A percentile compares a stretch with the other conserved stretches of the same genome.
phyloP scores from a whole-genome alignment of 1,140 invertebrate species.

The Neodiprion pinetum region DNA sequence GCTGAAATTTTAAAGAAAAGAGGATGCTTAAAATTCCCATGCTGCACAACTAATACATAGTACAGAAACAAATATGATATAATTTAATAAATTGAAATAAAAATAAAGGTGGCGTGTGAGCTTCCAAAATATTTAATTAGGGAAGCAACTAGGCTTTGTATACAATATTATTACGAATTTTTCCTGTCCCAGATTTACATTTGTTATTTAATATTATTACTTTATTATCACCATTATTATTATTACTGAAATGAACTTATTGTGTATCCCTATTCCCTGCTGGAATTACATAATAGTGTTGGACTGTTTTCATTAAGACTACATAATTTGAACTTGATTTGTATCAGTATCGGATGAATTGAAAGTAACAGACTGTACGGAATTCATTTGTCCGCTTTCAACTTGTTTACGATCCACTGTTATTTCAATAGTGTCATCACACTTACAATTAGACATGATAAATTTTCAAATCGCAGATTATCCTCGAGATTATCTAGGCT shows the following conservation, averaged over 20 bases:
- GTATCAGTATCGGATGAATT: slow-evolving; percentile 1
- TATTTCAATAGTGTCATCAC: slow-evolving; percentile 9
- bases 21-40: slow-evolving; percentile 15
- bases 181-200: slow-evolving; percentile 29
- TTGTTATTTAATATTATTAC: slow-evolving; percentile 33
- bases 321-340: no score
- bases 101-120: slow-evolving; percentile 23
- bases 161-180: slow-evolving; percentile 30
- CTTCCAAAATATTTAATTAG: slow-evolving; percentile 35
- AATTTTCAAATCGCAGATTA: slow-evolving; percentile 9
- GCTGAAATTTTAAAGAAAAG: not conserved
- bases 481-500: not conserved
- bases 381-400: slow-evolving; percentile 27
- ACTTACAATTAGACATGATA: not conserved
- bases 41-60: slow-evolving; percentile 15
- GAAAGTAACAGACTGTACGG: slow-evolving; percentile 31
- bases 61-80: slow-evolving; percentile 7
- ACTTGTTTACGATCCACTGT: slow-evolving; percentile 11
- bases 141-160: slow-evolving; percentile 33
- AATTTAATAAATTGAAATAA: slow-evolving; percentile 17
- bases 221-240: slow-evolving; percentile 34
- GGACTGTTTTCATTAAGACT: slow-evolving; percentile 21
- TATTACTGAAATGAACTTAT: slow-evolving; percentile 31
- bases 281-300: slow-evolving; percentile 20
- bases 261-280: slow-evolving; percentile 24